Base-by-base conservation (phyloP, 2,113 vertebrate genomes). In the Lycaon pictus region DNA sequence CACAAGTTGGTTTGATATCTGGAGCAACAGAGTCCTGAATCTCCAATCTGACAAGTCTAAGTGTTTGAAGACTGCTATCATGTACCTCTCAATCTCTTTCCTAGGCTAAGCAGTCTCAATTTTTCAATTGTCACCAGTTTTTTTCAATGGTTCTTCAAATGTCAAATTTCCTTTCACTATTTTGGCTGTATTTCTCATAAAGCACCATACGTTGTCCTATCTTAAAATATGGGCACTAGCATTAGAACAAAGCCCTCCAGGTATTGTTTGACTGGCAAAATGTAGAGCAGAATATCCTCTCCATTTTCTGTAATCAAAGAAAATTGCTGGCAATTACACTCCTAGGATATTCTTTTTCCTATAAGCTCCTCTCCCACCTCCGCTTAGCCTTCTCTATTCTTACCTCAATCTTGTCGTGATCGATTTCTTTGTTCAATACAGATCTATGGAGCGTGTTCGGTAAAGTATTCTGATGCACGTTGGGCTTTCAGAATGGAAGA, bases 261-360 rank as follows among this genome's bases (percentile, higher is more conserved):
- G 63, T 79, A 58, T 84, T 97, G 88, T 95, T 76, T 92, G 94
- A 67, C 19, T 35, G 23, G 48, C 74, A 83, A 87, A 95, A 83
- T 65, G 27, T 22, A 56, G 81, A 95, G 69, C 12, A 63, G 51
- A 84, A 69, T 10, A 55, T 62, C 53, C 93, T 92, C 90, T 93
- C 16, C 16, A 85, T 98, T 97, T 98, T 90, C 83, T 92, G 11
- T 88, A 96, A 93, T 85, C 90, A 96, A 69, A 43, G 87, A 51
- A 92, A 96, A 97, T 96, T 77, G 83, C 37, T n/a, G 29, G 89
- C 69, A 72, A 85, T 97, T 84, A 91, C 22, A 56, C 63, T 77
- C 51, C 3, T 10, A 83, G n/a, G 90, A 55, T 29, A 37, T 19
- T 29, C 69, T 94, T 90, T 72, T 53, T 48, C 43, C 79, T 86